A percentile compares a stretch with the other conserved stretches of the same genome.
These are phyloP conservation scores for Chanos chanos DNA, from an alignment of 2,797 vertebrate species.

Conservation along the genomic window DNA sequence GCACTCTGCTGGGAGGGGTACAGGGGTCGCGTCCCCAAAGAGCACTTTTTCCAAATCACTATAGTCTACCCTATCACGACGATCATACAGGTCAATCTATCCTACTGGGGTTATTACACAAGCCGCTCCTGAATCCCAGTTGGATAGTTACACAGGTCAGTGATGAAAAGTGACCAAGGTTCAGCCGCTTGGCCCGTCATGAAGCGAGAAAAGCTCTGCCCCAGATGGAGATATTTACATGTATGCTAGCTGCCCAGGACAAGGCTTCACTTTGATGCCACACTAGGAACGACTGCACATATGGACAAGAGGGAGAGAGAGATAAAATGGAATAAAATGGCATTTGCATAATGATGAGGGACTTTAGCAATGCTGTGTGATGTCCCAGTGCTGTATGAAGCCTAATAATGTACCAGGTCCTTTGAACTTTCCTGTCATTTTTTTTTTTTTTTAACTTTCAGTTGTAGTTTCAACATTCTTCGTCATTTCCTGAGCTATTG, in stretches of 20 bases:
- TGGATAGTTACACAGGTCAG: conserved; percentile 28
- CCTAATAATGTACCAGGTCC: conserved; percentile 52
- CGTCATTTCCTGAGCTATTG: conserved; percentile 28
- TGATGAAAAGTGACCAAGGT: conserved; percentile 20
- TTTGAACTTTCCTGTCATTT: conserved; percentile 60
- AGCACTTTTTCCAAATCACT: too few species aligned
- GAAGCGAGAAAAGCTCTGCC: conserved; percentile 32
- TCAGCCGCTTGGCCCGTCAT: neutral
- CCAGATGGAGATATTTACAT: conserved; percentile 74
- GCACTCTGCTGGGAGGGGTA: too few species aligned
- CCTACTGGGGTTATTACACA: neutral
- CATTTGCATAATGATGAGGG: conserved; percentile 73
- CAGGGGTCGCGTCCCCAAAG: too few species aligned
- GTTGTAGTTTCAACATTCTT: conserved; percentile 20
- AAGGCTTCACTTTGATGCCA: conserved; percentile 62
- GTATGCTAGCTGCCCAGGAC: conserved; percentile 60
- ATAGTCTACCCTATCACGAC: too few species aligned
- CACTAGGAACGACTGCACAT: conserved; percentile 59
- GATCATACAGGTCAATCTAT: too few species aligned
- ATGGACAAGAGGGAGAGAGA: conserved; percentile 65
- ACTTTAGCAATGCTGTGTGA: conserved; percentile 66
- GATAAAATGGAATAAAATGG: conserved; percentile 71
- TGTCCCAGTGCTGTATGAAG: conserved; percentile 58
- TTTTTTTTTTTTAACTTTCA: conserved; percentile 22
- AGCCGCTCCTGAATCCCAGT: neutral